Conservation (phyloP, 2,888 invertebrate genomes). For the Morpho achilles region DNA sequence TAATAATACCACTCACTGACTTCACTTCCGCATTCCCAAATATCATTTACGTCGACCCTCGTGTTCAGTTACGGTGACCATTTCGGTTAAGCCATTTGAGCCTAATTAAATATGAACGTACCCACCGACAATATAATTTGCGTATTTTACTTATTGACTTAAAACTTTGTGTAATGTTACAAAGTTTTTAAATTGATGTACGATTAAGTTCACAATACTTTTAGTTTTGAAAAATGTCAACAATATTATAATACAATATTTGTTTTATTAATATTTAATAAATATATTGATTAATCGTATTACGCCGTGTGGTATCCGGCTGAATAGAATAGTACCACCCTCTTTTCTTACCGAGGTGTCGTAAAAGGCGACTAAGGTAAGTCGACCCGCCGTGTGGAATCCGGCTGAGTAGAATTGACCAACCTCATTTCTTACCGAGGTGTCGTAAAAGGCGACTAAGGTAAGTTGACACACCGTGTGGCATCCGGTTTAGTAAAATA, state of each 20-base stretch:
- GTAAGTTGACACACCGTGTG: too few species aligned
- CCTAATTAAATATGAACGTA: constrained; percentile 5
- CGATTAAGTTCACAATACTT: background rate
- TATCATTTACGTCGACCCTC: constrained; percentile 12
- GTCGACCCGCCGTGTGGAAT: too few species aligned
- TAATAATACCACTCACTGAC: constrained; percentile 36
- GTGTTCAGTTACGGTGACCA: constrained; percentile 6
- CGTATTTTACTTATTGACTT: constrained; percentile 15
- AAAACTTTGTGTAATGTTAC: background rate
- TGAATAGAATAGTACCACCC: too few species aligned
- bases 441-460: too few species aligned
- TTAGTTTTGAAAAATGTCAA: background rate
- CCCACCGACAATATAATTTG: background rate
- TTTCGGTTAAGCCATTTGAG: constrained; percentile 2
- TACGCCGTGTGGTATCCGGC: too few species aligned
- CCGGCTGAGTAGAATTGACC: too few species aligned
- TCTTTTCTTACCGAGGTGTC: too few species aligned
- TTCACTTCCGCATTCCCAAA: constrained; percentile 22
- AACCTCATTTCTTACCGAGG: too few species aligned
- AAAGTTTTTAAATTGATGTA: background rate
- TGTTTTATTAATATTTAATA: too few species aligned
- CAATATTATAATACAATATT: background rate
- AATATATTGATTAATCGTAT: too few species aligned
- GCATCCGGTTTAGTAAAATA: too few species aligned
- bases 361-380: too few species aligned